Base-by-base conservation (phyloP, 2,888 invertebrate genomes). In the Spisula solida region DNA sequence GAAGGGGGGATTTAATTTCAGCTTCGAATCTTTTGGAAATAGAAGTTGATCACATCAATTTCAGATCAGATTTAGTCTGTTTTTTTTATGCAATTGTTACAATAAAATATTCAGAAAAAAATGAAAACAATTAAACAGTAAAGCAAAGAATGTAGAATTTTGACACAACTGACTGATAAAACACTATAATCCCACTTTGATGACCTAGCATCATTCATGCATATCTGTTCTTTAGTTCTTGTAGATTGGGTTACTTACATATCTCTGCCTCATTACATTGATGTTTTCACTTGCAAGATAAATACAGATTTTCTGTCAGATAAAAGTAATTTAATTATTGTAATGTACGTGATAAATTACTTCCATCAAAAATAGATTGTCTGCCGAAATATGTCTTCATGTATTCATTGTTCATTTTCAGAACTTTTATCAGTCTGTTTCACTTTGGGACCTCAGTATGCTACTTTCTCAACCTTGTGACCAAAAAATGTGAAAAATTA, bases 301-400 rank as follows among this genome's bases (percentile, higher is more conserved):
- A 88, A 82, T 51, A 25, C 25, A 51, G 87, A 87, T 87, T 87
- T 48, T 18, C 34, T n/a, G 60, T 51, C 75, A 70, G 87, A 87
- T 87, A 87, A 70, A 20, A 56, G 41, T 87, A 87, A 87, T 87
- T 87, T 81, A 82, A 82, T 87, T 87, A 87, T 87, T 82, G 70
- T n/a, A 87, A 87, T 87, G 87, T 78, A 55, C 75, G 14, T 82
- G 87, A 82, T 87, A 82, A 87, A 87, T 82, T 84, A 80, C 87
- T 82, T 75, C 82, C 87, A 87, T 87, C 87, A 87, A 82, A 87
- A 87, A 87, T 82, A 82, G 75, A 87, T 87, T 87, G 81, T 82
- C 51, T 75, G 78, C 48, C 25, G 55, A 66, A 51, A 56, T 34
- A 66, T 34, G 31, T 34, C 18, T 75, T 34, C 34, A 34, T 75